Base-by-base conservation (phyloP, 2,113 vertebrate species). In the Cisticola juncidis region DNA sequence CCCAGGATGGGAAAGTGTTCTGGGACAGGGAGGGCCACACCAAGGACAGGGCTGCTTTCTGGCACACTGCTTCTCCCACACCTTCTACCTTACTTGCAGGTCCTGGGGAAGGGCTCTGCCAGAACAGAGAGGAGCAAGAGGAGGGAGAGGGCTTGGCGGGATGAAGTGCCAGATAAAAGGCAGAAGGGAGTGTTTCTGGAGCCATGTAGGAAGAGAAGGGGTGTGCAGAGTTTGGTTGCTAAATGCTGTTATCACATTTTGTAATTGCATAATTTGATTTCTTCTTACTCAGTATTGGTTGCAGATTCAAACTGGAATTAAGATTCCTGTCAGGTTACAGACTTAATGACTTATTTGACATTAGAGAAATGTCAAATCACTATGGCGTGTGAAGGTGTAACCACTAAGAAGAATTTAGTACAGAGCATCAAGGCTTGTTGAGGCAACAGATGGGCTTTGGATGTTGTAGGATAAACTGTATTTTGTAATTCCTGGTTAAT, bases 21-120 rank as follows among this genome's bases (percentile, higher is more conserved):
- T 48, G 36, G 33, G 18, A 4, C 1, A 22, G 40, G 48, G 22
- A 71, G 26, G 74, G 35, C 47, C 70, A 42, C 14, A 6, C 23
- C 1, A 2, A 2, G 5, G 35, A 65, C 24, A 5, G 33, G 21
- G 77, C 47, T 57, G 44, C 23, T 51, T 92, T 74, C 72, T 78
- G 23, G 23, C 21, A 4, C 0, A 0, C 18, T 65, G 14, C 45
- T 73, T 80, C 36, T 26, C 28, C 20, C 10, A 9, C 6, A n/a
- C 9, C 22, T 86, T 70, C 72, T 25, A 57, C 40, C 35, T 68
- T 76, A 17, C 33, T 36, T 57, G 40, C 9, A 58, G 48, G 29
- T 78, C 38, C 25, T 84, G 54, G 56, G 83, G 69, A 88, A 60
- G 25, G 44, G 26, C 19, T 25, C 24, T 64, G 53, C 45, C 36